A percentile compares a stretch with the other conserved stretches of the same genome.
These are phyloP conservation scores for Buathra laborator DNA, from an alignment of 2,888 invertebrate species.

Conservation along the genomic window DNA sequence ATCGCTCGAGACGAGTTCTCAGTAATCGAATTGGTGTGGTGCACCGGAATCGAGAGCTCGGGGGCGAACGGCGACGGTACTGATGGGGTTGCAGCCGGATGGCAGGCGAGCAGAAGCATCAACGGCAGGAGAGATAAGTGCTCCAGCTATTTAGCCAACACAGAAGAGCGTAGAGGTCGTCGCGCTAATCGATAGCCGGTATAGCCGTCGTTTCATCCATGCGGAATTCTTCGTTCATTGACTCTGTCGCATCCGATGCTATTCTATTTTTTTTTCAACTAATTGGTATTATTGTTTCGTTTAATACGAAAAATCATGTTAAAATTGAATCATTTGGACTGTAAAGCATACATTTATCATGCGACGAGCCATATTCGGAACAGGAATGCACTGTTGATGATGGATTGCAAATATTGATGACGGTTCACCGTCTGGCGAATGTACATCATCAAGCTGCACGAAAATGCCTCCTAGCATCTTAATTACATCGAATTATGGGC, in stretches of 20 bases:
- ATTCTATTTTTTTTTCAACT: not conserved
- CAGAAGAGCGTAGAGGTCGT: slow-evolving; percentile 33
- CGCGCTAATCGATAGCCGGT: slow-evolving; percentile 59
- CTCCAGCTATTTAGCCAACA: slow-evolving; percentile 50
- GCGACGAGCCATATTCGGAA: not conserved
- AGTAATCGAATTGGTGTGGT: slow-evolving; percentile 63
- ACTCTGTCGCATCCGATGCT: not conserved
- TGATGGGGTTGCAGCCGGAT: not conserved
- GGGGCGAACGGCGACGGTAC: slow-evolving; percentile 26
- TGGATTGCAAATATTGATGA: not conserved
- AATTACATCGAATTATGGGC: slow-evolving; percentile 16
- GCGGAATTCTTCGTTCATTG: not conserved
- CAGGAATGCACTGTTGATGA: not conserved
- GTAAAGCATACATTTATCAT: not conserved
- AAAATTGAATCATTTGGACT: not conserved
- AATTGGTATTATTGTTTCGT: not conserved
- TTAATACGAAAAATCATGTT: not conserved
- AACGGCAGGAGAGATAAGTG: slow-evolving; percentile 48
- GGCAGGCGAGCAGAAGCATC: slow-evolving; percentile 32
- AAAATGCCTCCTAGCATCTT: slow-evolving; percentile 30
- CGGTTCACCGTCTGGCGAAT: not conserved
- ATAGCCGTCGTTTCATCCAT: slow-evolving; percentile 33
- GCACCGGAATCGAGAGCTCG: slow-evolving; percentile 35
- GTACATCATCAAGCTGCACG: slow-evolving; percentile 14
- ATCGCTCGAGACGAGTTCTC: slow-evolving; percentile 60